Conservation (phyloP, 2,888 invertebrate genomes). For the Caenorhabditis virilis region DNA sequence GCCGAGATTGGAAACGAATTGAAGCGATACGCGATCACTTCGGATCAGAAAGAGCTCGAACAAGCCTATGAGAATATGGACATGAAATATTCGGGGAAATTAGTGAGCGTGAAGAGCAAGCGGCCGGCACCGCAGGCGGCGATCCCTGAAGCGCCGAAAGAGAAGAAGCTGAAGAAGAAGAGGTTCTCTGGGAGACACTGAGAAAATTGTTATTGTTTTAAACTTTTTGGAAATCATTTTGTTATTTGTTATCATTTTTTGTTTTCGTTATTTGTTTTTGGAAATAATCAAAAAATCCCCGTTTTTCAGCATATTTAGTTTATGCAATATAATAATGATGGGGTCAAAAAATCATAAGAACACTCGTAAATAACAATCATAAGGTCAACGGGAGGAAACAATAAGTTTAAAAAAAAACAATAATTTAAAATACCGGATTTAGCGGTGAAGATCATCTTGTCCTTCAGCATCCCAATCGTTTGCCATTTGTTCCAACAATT, state of each 20-base stretch:
- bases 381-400: no score
- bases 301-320: no score
- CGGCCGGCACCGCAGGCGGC: conserved; percentile 27
- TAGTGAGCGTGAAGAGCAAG: conserved; percentile 51
- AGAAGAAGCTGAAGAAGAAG: conserved; percentile 20
- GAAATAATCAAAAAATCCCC: no score
- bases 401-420: no score
- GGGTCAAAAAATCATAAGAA: no score
- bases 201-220: conserved; percentile 6
- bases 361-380: no score
- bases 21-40: conserved; percentile 50
- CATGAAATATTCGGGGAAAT: conserved; percentile 38
- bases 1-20: conserved; percentile 49
- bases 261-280: conserved; percentile 7
- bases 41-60: conserved; percentile 46
- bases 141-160: conserved; percentile 19
- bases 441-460: no score
- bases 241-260: neutral
- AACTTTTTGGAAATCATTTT: neutral
- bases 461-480: conserved; percentile 25
- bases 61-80: conserved; percentile 28
- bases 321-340: no score
- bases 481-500: conserved; percentile 24
- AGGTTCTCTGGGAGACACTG: conserved; percentile 13
- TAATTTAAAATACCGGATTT: no score